Evolutionary conservation across 2,113 vertebrate genomes (phyloP).

Genomic region (Calypte anna): DNA sequence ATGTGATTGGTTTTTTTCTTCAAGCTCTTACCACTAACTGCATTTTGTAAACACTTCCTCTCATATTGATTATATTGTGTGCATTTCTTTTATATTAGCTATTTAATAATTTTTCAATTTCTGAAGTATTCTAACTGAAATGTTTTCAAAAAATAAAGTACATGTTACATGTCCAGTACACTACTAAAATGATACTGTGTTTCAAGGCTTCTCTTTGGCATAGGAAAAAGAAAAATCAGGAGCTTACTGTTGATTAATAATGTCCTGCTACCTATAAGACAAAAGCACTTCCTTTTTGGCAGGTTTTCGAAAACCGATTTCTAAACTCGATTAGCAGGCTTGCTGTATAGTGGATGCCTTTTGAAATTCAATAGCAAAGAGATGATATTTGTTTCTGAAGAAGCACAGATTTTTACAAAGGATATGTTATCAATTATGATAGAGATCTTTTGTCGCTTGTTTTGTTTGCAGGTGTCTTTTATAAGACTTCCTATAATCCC

Average conservation of each 20-base stretch:
- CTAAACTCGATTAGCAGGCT: neutral
- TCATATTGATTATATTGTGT: neutral
- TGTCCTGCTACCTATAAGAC: neutral
- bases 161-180: neutral
- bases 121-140: neutral
- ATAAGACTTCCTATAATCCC: slow-evolving; percentile 85
- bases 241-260: neutral
- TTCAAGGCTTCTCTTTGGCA: neutral
- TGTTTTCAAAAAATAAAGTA: neutral
- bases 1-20: neutral
- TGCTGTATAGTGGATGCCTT: slow-evolving; percentile 41
- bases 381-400: slow-evolving; percentile 24
- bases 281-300: neutral
- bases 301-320: slow-evolving; percentile 25
- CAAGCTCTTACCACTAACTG: neutral
- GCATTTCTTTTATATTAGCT: neutral
- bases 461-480: slow-evolving; percentile 95
- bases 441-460: slow-evolving; percentile 86
- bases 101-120: neutral
- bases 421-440: slow-evolving; percentile 80
- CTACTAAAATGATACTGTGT: neutral
- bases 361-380: slow-evolving; percentile 36
- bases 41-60: neutral
- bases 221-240: neutral
- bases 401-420: slow-evolving; percentile 63